Evolutionary conservation across 2,113 vertebrate genomes (phyloP).

Genomic region (Varanus salvator): DNA sequence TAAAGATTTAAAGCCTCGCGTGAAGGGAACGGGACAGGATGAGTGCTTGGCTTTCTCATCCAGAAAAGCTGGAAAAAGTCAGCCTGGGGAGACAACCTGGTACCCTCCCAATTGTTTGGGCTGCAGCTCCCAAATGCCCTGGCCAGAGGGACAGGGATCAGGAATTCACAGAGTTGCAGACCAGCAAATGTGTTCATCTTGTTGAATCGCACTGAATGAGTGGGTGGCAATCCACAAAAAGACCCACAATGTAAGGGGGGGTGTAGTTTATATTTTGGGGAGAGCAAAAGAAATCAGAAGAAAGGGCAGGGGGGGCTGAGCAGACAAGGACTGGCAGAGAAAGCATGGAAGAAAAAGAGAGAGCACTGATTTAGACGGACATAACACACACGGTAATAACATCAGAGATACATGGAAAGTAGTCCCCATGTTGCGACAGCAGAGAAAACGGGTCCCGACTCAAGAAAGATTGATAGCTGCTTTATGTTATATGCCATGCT

Average conservation of each 20-base stretch:
- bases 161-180: too few relatives aligned
- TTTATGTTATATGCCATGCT: not conserved
- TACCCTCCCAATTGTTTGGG: too few relatives aligned
- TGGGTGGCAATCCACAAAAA: too few relatives aligned
- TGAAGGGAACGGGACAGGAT: not conserved
- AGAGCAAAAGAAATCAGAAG: not conserved
- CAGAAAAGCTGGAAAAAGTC: too few relatives aligned
- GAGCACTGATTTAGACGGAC: not conserved
- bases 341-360: not conserved
- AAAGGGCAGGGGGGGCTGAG: too few relatives aligned
- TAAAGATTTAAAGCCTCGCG: not conserved
- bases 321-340: not conserved
- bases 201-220: too few relatives aligned
- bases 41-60: too few relatives aligned
- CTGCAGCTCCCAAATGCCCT: too few relatives aligned
- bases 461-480: not conserved
- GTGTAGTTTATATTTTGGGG: not conserved
- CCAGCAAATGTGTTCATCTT: too few relatives aligned
- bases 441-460: not conserved
- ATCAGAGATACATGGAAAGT: fast-evolving
- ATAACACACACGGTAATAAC: fast-evolving
- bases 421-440: not conserved
- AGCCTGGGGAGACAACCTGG: too few relatives aligned
- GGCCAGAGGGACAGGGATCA: too few relatives aligned
- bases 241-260: too few relatives aligned